A percentile compares a stretch with the other conserved stretches of the same genome.
Evolutionary conservation across 2,888 invertebrate species (phyloP).

Genomic region (Pristionchus entomophagus): DNA sequence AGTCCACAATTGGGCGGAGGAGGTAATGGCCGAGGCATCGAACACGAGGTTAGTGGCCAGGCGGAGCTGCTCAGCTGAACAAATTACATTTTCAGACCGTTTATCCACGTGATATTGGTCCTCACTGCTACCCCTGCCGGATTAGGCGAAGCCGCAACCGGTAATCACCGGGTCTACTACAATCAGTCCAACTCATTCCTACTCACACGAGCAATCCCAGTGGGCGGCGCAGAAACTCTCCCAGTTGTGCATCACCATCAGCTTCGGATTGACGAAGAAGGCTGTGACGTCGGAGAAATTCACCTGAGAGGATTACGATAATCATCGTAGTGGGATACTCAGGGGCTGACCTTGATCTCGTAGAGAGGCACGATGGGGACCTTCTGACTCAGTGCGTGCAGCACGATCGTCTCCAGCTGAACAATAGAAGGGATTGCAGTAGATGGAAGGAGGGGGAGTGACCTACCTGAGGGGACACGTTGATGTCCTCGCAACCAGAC

Average conservation of each 20-base stretch:
- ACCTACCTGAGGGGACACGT: constrained; percentile 63
- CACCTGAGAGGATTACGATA: background rate
- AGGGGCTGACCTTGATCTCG: constrained; percentile 61
- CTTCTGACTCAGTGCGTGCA: constrained; percentile 62
- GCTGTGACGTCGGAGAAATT: constrained; percentile 71
- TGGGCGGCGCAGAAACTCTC: constrained; percentile 62
- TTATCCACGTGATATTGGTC: background rate
- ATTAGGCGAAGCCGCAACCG: background rate
- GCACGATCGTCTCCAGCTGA: constrained; percentile 50
- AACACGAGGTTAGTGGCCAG: constrained; percentile 47
- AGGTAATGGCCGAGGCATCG: constrained; percentile 53
- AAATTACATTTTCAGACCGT: background rate
- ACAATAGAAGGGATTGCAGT: background rate
- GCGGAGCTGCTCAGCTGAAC: constrained; percentile 18
- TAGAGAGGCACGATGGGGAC: constrained; percentile 71
- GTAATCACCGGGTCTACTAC: background rate
- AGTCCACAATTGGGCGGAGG: constrained; percentile 65
- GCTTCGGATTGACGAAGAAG: constrained; percentile 63
- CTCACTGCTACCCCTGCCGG: background rate
- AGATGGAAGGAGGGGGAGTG: constrained; percentile 39
- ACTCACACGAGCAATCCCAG: constrained; percentile 60
- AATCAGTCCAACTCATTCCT: background rate
- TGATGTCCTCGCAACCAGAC: constrained; percentile 62
- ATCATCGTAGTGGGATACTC: background rate
- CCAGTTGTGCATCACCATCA: constrained; percentile 65